A percentile compares a stretch with the other conserved stretches of the same genome.
These are phyloP conservation scores for Xestoiulus laeticollis DNA, from an alignment of 2,888 invertebrate genomes.

Conservation along the genomic window DNA sequence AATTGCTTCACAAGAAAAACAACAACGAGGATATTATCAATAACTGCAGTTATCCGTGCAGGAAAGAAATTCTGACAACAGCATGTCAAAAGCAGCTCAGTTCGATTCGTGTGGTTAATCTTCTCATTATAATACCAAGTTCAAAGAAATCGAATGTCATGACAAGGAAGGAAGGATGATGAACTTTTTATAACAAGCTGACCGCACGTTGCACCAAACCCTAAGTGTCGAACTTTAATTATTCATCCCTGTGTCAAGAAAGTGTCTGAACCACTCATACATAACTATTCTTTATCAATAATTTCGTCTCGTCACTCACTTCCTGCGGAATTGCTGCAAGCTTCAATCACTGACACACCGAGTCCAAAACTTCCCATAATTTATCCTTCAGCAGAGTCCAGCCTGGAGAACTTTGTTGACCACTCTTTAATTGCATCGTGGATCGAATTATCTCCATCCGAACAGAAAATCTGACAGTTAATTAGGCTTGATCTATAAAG, in stretches of 20 bases:
- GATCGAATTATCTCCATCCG: neutral
- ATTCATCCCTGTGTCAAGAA: neutral
- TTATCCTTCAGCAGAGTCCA: neutral
- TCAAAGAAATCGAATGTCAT: neutral
- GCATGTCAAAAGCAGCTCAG: neutral
- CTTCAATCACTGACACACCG: neutral
- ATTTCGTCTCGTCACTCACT: neutral
- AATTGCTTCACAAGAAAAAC: neutral
- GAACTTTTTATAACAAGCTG: neutral
- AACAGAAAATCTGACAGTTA: neutral
- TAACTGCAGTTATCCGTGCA: neutral
- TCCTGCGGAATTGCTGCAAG: neutral
- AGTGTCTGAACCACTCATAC: neutral
- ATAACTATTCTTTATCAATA: neutral
- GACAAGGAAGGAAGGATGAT: neutral
- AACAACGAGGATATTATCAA: neutral
- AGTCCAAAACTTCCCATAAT: neutral
- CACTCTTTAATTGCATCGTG: neutral
- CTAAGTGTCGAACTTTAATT: neutral
- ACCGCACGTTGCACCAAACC: neutral
- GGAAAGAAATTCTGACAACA: neutral
- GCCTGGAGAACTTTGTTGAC: neutral
- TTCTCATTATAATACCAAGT: neutral
- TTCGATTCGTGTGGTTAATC: neutral
- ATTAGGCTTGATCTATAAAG: neutral